Evolutionary conservation across 2,113 vertebrate genomes (phyloP).

Genomic region (Ptyas mucosa): DNA sequence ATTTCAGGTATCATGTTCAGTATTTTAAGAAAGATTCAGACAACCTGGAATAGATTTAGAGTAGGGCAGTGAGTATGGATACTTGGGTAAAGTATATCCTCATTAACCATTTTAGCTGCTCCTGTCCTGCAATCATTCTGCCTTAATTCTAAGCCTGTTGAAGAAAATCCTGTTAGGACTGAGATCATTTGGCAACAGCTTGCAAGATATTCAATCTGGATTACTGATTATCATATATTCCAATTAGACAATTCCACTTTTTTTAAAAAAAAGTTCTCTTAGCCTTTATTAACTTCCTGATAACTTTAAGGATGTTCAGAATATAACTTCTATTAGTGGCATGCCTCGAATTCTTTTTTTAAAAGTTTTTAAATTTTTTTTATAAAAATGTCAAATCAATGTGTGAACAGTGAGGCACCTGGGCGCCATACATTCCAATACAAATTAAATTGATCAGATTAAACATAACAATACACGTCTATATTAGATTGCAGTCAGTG

Average conservation of each 20-base stretch:
- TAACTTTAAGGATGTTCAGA: too few relatives aligned
- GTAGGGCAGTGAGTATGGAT: not conserved
- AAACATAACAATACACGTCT: too few relatives aligned
- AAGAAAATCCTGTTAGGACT: not conserved
- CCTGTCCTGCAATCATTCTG: not conserved
- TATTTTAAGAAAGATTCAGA: not conserved
- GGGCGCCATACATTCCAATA: too few relatives aligned
- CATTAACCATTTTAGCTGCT: not conserved
- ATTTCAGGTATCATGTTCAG: not conserved
- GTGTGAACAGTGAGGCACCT: too few relatives aligned
- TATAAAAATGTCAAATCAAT: too few relatives aligned
- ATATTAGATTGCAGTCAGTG: too few relatives aligned
- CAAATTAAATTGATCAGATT: too few relatives aligned
- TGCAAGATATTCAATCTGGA: not conserved
- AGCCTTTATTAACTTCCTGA: too few relatives aligned
- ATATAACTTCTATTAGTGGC: too few relatives aligned
- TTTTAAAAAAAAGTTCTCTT: too few relatives aligned
- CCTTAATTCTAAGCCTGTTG: not conserved
- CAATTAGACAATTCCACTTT: not conserved
- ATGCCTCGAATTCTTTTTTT: too few relatives aligned
- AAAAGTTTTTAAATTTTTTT: too few relatives aligned
- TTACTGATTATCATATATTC: not conserved
- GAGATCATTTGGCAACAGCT: not conserved
- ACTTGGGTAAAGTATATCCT: not conserved
- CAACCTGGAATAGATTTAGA: not conserved